These are phyloP conservation scores for Parambassis ranga DNA, from an alignment of 2,797 vertebrate genomes.

Conservation along the genomic window DNA sequence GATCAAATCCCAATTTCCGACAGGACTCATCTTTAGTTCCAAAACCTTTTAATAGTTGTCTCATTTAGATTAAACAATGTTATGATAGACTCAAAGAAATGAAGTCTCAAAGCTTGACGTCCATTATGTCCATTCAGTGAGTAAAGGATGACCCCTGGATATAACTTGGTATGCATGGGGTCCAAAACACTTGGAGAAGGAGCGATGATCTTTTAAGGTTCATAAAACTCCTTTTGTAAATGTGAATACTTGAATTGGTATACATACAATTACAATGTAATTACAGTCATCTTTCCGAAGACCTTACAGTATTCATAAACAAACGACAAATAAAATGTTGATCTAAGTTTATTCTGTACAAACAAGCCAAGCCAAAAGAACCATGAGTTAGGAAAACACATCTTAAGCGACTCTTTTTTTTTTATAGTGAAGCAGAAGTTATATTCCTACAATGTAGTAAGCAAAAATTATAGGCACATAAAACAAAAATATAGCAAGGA, in stretches of 20 bases:
- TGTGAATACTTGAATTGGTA: constrained; percentile 62
- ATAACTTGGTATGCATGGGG: constrained; percentile 25
- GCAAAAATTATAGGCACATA: constrained; percentile 63
- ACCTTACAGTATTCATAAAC: constrained; percentile 73
- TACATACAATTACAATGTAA: constrained; percentile 74
- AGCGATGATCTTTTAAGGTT: constrained; percentile 42
- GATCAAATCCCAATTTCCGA: constrained; percentile 31
- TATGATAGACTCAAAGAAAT: constrained; percentile 70
- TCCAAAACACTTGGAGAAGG: constrained; percentile 47
- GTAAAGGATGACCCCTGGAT: constrained; percentile 45
- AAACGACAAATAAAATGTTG: constrained; percentile 76
- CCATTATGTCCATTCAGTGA: constrained; percentile 57
- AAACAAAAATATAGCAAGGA: constrained; percentile 66
- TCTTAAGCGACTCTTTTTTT: constrained; percentile 67
- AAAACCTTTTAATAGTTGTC: constrained; percentile 77
- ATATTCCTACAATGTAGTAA: constrained; percentile 65
- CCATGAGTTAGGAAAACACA: constrained; percentile 70
- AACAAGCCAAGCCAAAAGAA: constrained; percentile 79
- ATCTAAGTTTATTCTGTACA: constrained; percentile 77
- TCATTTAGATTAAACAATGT: constrained; percentile 76
- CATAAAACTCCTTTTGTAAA: constrained; percentile 55
- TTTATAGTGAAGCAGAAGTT: constrained; percentile 72
- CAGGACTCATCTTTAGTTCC: constrained; percentile 63
- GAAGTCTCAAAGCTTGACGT: constrained; percentile 57
- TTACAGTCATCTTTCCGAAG: constrained; percentile 69